Evolutionary conservation across 2,113 vertebrate species (phyloP).

Genomic region (Coturnix japonica): DNA sequence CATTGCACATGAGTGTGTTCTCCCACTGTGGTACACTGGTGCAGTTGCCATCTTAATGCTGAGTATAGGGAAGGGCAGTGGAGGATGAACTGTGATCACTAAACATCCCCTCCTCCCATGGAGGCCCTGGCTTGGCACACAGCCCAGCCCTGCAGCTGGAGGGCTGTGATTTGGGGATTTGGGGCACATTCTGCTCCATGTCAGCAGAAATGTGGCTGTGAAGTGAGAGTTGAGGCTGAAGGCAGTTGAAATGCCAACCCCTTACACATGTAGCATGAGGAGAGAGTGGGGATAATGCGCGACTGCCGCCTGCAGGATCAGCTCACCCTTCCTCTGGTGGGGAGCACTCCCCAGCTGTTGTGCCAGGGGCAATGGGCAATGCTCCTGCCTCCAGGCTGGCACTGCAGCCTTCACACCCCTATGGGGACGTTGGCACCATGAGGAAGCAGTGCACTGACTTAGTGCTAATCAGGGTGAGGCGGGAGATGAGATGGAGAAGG

Average conservation of each 20-base stretch:
- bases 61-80: neutral
- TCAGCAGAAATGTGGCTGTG: neutral
- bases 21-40: neutral
- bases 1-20: no score
- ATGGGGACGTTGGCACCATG: neutral
- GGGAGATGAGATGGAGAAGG: constrained; percentile 36
- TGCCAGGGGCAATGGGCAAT: neutral
- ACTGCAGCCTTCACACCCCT: neutral
- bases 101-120: neutral
- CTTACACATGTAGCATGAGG: neutral
- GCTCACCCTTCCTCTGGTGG: fast-evolving
- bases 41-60: neutral
- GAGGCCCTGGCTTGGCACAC: fast-evolving
- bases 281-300: neutral
- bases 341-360: neutral
- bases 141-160: fast-evolving
- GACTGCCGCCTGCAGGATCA: neutral
- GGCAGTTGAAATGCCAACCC: neutral
- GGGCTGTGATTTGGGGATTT: neutral
- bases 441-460: neutral
- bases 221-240: neutral
- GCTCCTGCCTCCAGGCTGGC: no score
- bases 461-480: constrained; percentile 53
- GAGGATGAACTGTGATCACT: neutral
- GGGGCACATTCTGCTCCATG: fast-evolving